Base-by-base conservation (phyloP, 2,888 invertebrate genomes). In the Apodemia zela region DNA sequence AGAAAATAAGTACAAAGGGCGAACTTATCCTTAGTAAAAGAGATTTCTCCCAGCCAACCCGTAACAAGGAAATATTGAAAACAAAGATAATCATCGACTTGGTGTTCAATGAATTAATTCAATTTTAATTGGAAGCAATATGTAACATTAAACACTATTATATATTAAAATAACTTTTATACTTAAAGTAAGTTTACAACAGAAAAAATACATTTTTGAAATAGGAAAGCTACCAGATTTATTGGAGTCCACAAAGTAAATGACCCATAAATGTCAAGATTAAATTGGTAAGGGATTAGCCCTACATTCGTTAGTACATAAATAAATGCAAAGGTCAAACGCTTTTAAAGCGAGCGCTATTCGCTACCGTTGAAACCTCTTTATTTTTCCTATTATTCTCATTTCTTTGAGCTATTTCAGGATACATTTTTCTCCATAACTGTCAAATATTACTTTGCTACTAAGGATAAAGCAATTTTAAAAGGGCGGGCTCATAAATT, bases 311-410 rank as follows among this genome's bases (percentile, higher is more conserved):
- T 51, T 51, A 18, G 10, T 21, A 51, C 51, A 21, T 51, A 51
- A 51, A 51, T 51, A 51, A 51, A 51, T 51, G 21, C 51, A 51
- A 51, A 51, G 51, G 51, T 51, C 18, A 51, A 51, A 51, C 18
- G 18, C 18, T 10, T 21, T 10, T 51, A 18, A 8, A 13, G 21
- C 49, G 18, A 51, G 11, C 49, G 49, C 49, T 51, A 11, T 21
- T 3, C 51, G 21, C 21, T 51, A 51, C 51, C 25, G 10, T 54
- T 54, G 1, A 54, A 54, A 54, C 54, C 54, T 15, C 54, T 25
- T 25, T 54, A 54, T 25, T 54, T 54, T 25, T 13, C 25, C 11
- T 25, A 54, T 54, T 54, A 54, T 54, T 54, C 54, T 21, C 21
- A 13, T 21, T 49, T 54, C 54, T 54, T 54, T 25, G 54, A 25